These are phyloP conservation scores for Melanotaenia parkinsoni DNA, from an alignment of 2,797 vertebrate genomes.

Conservation along the genomic window DNA sequence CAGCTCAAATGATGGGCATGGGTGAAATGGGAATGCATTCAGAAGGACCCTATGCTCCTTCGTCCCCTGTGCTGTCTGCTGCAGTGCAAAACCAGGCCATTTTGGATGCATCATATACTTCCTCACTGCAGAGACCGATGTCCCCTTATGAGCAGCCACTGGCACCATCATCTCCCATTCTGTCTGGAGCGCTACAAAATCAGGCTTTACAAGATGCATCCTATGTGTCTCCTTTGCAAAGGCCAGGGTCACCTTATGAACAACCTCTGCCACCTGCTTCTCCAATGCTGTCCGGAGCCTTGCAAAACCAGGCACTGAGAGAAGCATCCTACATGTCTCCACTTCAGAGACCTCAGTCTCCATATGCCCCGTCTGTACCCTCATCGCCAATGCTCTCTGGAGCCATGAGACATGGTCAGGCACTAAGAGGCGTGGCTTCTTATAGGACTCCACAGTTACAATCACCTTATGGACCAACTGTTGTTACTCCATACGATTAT, in stretches of 20 bases:
- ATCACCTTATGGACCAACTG: slow-evolving; percentile 74
- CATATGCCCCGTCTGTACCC: slow-evolving; percentile 66
- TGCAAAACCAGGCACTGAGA: slow-evolving; percentile 73
- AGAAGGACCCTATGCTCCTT: slow-evolving; percentile 40
- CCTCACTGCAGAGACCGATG: slow-evolving; percentile 54
- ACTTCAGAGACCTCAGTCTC: slow-evolving; percentile 67
- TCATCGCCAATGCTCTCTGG: slow-evolving; percentile 77
- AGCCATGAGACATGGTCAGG: slow-evolving; percentile 74
- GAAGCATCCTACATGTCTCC: slow-evolving; percentile 68
- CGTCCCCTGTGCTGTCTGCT: slow-evolving; percentile 59
- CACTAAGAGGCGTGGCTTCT: slow-evolving; percentile 69
- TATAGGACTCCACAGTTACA: slow-evolving; percentile 65
- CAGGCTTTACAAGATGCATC: slow-evolving; percentile 59
- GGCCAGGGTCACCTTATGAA: slow-evolving; percentile 56
- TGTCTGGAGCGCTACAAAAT: slow-evolving; percentile 68
- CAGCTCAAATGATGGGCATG: slow-evolving; percentile 43
- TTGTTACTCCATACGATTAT: slow-evolving; percentile 78
- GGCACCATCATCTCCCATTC: slow-evolving; percentile 56
- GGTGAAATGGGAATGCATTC: slow-evolving; percentile 51
- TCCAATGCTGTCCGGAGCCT: slow-evolving; percentile 67
- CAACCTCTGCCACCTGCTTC: slow-evolving; percentile 59
- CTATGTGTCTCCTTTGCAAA: slow-evolving; percentile 63
- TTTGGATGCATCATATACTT: slow-evolving; percentile 51
- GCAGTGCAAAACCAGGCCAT: slow-evolving; percentile 70
- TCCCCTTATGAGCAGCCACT: slow-evolving; percentile 55